Evolutionary conservation across 2,888 invertebrate genomes (phyloP).

Genomic region (Escarpia spicata): DNA sequence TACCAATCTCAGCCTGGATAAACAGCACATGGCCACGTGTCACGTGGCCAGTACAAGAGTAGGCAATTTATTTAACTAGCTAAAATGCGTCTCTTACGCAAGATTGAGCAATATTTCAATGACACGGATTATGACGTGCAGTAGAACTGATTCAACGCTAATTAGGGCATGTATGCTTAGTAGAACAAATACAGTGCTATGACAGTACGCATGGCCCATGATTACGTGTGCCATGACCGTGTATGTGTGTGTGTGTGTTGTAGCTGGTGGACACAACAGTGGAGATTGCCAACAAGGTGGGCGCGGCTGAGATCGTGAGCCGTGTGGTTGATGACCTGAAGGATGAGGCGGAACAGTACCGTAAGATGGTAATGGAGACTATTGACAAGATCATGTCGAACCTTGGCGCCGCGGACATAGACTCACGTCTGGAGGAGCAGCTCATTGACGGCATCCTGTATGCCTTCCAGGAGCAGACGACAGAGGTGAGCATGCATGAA

Average conservation of each 20-base stretch:
- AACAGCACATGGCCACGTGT: too few species aligned
- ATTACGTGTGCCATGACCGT: too few species aligned
- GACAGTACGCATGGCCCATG: too few species aligned
- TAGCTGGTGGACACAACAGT: slow-evolving; percentile 97
- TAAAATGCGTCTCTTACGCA: too few species aligned
- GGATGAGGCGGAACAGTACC: slow-evolving; percentile 98
- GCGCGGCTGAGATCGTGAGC: slow-evolving; percentile 98
- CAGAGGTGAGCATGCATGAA: slow-evolving; percentile 74
- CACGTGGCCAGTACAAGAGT: too few species aligned
- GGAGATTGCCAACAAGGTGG: slow-evolving; percentile 99
- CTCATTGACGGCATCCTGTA: slow-evolving; percentile 99
- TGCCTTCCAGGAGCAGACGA: slow-evolving; percentile 99
- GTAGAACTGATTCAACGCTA: too few species aligned
- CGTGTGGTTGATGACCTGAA: slow-evolving; percentile 98
- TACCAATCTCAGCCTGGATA: too few species aligned
- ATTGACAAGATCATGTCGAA: slow-evolving; percentile 99
- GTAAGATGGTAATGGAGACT: slow-evolving; percentile 99
- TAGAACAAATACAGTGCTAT: too few species aligned
- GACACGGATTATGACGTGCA: too few species aligned
- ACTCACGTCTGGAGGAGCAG: slow-evolving; percentile 96
- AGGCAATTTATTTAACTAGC: too few species aligned
- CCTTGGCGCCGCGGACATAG: slow-evolving; percentile 97
- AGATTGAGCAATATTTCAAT: too few species aligned
- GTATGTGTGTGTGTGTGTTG: not conserved
- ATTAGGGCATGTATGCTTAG: too few species aligned